Evolutionary conservation across 2,113 vertebrate genomes (phyloP).

Genomic region (Syngnathus typhle): DNA sequence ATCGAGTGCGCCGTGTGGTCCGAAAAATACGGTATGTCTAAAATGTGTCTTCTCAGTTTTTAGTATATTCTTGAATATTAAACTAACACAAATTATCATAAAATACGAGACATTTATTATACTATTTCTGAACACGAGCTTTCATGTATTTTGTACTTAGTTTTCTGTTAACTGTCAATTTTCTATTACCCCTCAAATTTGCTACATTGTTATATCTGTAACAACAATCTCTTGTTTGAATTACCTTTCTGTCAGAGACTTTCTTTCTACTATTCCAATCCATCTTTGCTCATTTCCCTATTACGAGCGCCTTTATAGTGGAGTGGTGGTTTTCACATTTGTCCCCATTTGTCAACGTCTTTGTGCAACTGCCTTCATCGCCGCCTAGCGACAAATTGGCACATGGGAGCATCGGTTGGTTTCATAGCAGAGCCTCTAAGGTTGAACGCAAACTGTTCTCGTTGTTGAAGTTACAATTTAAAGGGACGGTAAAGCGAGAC

Average conservation of each 20-base stretch:
- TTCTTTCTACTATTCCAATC: neutral
- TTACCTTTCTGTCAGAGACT: slow-evolving; percentile 63
- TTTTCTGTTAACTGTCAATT: neutral
- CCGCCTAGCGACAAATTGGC: neutral
- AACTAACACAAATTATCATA: neutral
- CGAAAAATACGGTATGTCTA: too few relatives aligned
- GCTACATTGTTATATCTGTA: slow-evolving; percentile 57
- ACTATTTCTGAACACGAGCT: neutral
- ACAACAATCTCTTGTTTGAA: slow-evolving; percentile 79
- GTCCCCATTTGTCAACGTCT: slow-evolving; percentile 14
- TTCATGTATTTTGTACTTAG: neutral
- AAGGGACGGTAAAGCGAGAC: neutral
- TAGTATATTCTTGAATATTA: neutral
- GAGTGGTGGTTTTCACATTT: slow-evolving; percentile 36
- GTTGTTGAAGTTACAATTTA: neutral
- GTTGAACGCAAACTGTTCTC: neutral
- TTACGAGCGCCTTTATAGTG: slow-evolving; percentile 11
- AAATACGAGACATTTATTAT: neutral
- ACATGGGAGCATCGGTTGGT: neutral
- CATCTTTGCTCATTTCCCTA: slow-evolving; percentile 18
- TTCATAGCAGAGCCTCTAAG: neutral
- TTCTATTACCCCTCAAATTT: neutral
- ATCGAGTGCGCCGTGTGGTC: too few relatives aligned
- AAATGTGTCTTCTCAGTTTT: neutral
- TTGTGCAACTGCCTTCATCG: neutral